Evolutionary conservation across 2,113 vertebrate genomes (phyloP), one percentile per base, ranked within the genome.

Genomic region (Megaptera novaeangliae): DNA sequence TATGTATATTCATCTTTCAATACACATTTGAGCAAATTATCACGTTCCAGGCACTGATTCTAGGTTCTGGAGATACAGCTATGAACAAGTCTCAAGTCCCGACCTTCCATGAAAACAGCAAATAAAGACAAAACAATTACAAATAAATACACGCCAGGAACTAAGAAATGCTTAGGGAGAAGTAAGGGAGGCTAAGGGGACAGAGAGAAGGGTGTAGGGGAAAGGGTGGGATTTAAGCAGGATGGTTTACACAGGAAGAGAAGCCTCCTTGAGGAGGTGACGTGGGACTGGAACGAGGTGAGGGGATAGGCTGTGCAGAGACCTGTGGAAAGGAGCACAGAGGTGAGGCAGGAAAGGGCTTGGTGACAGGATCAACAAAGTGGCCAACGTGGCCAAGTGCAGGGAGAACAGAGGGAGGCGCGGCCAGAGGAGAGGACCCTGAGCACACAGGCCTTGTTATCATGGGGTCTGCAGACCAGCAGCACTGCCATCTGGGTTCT

Each of bases 401-500:
- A n/a, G 17, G 57, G 46, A 81, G 18, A 46, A 77, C 17, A 44
- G n/a, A 82, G n/a, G 75, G 31, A 18, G 25, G 44, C 0, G 18
- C 13, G 23, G 68, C 36, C 74, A 81, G 36, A 78, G 63, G 44
- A 85, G 21, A 27, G 23, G 13, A 25, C 8, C 55, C 15, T 77
- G 8, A 59, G 81, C 64, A 64, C 46, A 34, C 75, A 11, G n/a
- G 90, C 83, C 84, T 13, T 29, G 8, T 57, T 29, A 3, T 23
- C 5, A 0, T 14, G 41, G 6, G 74, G n/a, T 3, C 49, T 57
- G 21, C 21, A 39, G 34, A 63, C 20, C 15, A 3, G 12, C 31
- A 49, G 72, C 44, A 49, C 15, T 3, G 23, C 36, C 8, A 1
- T 52, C 71, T n/a, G 34, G 46, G 71, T 36, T 27, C 11, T 23